Evolutionary conservation across 2,797 vertebrate species (phyloP), one percentile per base, ranked within the genome.

Genomic region (Xiphophorus birchmanni): DNA sequence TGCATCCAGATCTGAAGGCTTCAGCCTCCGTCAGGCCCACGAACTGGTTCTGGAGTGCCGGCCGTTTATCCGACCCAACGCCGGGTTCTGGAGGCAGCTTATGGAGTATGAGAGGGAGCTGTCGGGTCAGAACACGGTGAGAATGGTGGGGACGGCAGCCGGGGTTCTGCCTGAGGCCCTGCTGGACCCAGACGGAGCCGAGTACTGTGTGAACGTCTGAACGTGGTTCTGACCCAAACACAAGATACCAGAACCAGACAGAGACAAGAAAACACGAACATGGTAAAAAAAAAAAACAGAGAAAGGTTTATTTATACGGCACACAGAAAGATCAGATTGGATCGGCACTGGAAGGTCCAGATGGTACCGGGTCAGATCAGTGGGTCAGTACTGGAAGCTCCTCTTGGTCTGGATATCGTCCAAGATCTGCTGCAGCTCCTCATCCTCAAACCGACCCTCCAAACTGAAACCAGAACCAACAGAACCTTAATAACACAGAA

Each of bases 401-500:
- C 98, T 96, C 91, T 99, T 99, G 60, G 98, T 99, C 94, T 99
- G 98, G 93, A 99, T 99, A 85, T 99, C 98, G 0, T 99, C 98
- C 23, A 99, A 97, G 83, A 99, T 99, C 94, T 99, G 98, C 84
- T 99, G 98, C 26, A 99, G 93, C 87, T 99, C 98, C 80, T 99
- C 98, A 37, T 99, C 98, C 81, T 99, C 98, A 91, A 99, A 99
- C 0, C 98, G 96, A 0, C 98, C 98, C 91, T 99, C 98, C 87
- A 99, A 82, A 91, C 98, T 99, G 90, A 26, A 63, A 65, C 79
- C 48, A 84, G 2, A 76, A 47, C 52, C 47, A 35, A 9, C n/a
- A 40, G 6, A 35, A 29, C 76, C 40, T 54, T 26, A 80, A 15
- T 80, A 10, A 77, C 73, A 63, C 76, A 74, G 18, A 54, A 18